Evolutionary conservation across 2,113 vertebrate species (phyloP).

Genomic region (Zosterops pallidus): DNA sequence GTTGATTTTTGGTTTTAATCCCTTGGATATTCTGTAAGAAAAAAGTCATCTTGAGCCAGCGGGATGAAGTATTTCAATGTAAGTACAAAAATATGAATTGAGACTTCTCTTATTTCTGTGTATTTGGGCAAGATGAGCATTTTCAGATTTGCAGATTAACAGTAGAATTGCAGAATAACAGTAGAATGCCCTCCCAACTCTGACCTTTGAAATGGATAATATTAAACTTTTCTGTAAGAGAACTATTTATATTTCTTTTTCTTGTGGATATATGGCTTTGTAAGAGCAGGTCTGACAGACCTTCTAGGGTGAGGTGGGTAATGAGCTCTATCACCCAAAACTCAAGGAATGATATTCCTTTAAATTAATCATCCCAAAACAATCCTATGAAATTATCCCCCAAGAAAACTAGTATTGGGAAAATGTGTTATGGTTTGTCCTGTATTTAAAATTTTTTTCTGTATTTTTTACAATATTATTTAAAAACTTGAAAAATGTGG

Average conservation of each 20-base stretch:
- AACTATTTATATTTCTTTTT: neutral
- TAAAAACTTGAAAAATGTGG: neutral
- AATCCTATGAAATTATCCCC: neutral
- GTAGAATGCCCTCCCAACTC: neutral
- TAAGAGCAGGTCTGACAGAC: neutral
- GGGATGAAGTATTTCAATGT: conserved; percentile 42
- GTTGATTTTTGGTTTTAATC: neutral
- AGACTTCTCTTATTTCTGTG: neutral
- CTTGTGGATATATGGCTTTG: neutral
- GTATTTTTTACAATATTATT: neutral
- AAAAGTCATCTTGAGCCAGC: neutral
- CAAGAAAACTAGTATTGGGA: neutral
- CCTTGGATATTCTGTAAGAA: neutral
- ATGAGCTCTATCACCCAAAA: neutral
- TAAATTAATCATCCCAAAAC: neutral
- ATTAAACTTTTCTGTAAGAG: neutral
- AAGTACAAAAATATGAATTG: conserved; percentile 1
- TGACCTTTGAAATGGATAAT: neutral
- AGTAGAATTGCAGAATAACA: neutral
- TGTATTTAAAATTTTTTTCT: neutral
- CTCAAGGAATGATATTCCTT: neutral
- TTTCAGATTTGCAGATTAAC: neutral
- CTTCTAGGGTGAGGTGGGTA: neutral
- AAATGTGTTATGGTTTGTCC: neutral
- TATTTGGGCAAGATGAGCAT: neutral